These are phyloP conservation scores for Troides oblongomaculatus DNA, from an alignment of 2,888 invertebrate genomes.

Conservation along the genomic window DNA sequence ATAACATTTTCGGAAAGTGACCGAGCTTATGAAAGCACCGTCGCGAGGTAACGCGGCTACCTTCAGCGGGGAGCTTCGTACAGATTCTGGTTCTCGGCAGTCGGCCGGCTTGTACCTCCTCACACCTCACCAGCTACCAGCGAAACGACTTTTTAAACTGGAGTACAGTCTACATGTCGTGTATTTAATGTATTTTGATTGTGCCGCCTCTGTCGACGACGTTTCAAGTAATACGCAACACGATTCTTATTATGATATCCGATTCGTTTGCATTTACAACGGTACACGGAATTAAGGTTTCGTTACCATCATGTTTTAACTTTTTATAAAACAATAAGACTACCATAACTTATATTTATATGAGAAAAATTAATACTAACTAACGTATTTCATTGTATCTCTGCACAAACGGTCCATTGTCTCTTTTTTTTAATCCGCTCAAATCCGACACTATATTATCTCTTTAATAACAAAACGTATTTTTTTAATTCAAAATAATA, in stretches of 20 bases:
- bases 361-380: slow-evolving; percentile 17
- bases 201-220: slow-evolving; percentile 59
- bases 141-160: slow-evolving; percentile 76
- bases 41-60: slow-evolving; percentile 52
- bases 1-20: slow-evolving; percentile 48
- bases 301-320: neutral
- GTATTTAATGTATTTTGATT: slow-evolving; percentile 75
- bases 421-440: slow-evolving; percentile 19
- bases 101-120: slow-evolving; percentile 64
- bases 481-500: neutral
- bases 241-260: slow-evolving; percentile 38
- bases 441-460: slow-evolving; percentile 9
- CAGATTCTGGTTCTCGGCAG: slow-evolving; percentile 44
- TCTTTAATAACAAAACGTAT: slow-evolving; percentile 20
- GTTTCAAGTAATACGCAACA: slow-evolving; percentile 40
- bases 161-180: slow-evolving; percentile 75
- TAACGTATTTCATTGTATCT: slow-evolving; percentile 6
- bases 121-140: slow-evolving; percentile 69
- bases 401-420: slow-evolving; percentile 20
- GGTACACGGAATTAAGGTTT: slow-evolving; percentile 20
- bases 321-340: neutral
- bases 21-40: slow-evolving; percentile 75
- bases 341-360: slow-evolving; percentile 4
- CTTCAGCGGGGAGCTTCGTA: slow-evolving; percentile 53
- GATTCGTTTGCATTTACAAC: slow-evolving; percentile 47